Base-by-base conservation (phyloP, 2,797 vertebrate species). In the Gephyroberyx darwinii region DNA sequence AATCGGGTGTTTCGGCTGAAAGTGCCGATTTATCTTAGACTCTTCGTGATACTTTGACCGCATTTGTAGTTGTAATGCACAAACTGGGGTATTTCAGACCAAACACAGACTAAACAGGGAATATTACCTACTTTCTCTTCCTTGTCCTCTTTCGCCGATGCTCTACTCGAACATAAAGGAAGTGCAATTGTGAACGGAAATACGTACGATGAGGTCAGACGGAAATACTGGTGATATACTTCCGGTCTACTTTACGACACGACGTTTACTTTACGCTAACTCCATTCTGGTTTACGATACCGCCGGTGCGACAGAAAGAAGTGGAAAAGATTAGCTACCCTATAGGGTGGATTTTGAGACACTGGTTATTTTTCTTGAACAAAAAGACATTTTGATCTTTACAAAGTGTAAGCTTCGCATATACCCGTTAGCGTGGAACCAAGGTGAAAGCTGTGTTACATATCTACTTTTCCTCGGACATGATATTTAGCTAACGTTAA, bases 401-500 rank as follows among this genome's bases (percentile, higher is more conserved):
- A 2, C 1, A 45, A 8, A 16, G 13, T 43, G 8, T 12, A 5
- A 43, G 30, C 13, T 17, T 43, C 81, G 45, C 65, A 73, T 76
- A 43, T 48, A 5, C 20, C 51, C 9, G 3, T 30, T 54, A 43
- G 7, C 13, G 26, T 53, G 31, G 19, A 35, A 65, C 20, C 45
- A 57, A 78, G 70, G 41, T 5, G 69, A 48, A 58, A 54, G 54
- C 19, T 45, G 61, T 66, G 47, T 71, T 58, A 53, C n/a, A 84
- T 56, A 58, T 66, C 14, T 65, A 88, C 82, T 89, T 88, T 86
- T 58, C 19, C 72, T 30, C 64, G 72, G 69, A 66, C 61, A 78
- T 87, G 77, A 43, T 35, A 77, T 77, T 62, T 45, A 85, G 91
- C 91, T 90, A 90, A 75, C 79, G 41, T 20, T 63, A 80, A 75